Evolutionary conservation across 2,888 invertebrate species (phyloP).

Genomic region (Apamea anceps): DNA sequence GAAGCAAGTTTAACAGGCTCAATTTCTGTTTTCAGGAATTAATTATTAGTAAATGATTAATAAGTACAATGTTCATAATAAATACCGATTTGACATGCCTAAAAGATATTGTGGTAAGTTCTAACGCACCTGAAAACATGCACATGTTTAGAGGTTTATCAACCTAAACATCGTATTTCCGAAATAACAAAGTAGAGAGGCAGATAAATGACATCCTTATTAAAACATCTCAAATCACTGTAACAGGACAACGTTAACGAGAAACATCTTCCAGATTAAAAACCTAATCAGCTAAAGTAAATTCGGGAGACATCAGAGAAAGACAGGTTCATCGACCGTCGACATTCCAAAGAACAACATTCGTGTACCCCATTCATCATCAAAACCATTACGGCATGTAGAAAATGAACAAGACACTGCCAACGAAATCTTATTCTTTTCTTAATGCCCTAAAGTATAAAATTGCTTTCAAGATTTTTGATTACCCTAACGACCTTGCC

Average conservation of each 20-base stretch:
- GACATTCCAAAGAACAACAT: constrained; percentile 63
- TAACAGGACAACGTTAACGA: constrained; percentile 19
- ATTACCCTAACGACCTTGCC: constrained; percentile 75
- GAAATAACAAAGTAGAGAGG: not conserved
- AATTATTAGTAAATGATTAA: not conserved
- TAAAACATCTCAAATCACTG: constrained; percentile 28
- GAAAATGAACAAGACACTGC: constrained; percentile 63
- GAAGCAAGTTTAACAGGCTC: too few relatives aligned
- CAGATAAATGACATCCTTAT: not conserved
- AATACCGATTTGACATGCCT: not conserved
- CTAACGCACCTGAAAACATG: not conserved
- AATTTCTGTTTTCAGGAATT: not conserved
- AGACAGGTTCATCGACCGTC: constrained; percentile 43
- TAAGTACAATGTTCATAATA: not conserved
- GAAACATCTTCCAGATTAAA: constrained; percentile 47
- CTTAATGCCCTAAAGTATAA: constrained; percentile 59
- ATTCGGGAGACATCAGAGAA: constrained; percentile 41
- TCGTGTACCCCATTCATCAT: constrained; percentile 69
- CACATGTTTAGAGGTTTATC: not conserved
- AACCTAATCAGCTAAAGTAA: constrained; percentile 45
- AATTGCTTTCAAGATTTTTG: constrained; percentile 64
- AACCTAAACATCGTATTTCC: not conserved
- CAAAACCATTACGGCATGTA: constrained; percentile 63
- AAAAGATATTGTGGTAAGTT: not conserved
- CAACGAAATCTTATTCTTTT: constrained; percentile 62